Evolutionary conservation across 2,888 invertebrate species (phyloP).

Genomic region (Macaria liturata): DNA sequence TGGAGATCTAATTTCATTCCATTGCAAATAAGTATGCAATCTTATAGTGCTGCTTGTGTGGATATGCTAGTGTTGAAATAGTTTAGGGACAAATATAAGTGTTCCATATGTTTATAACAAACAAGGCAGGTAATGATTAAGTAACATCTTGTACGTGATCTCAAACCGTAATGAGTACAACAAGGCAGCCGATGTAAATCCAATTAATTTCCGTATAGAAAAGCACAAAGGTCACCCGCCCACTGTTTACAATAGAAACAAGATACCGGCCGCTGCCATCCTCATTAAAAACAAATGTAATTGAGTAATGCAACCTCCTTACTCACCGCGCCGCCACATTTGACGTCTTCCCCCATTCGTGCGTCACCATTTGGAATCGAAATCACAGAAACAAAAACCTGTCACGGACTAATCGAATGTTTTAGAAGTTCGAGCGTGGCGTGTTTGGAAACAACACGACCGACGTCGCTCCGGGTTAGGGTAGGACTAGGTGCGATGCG

Average conservation of each 20-base stretch:
- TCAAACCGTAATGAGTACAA: no score
- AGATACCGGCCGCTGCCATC: slow-evolving; percentile 6
- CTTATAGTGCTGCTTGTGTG: no score
- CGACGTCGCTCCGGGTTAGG: slow-evolving; percentile 47
- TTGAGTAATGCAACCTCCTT: background rate
- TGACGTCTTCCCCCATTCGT: slow-evolving; percentile 65
- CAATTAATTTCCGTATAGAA: background rate
- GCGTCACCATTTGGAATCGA: slow-evolving; percentile 35
- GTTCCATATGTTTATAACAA: no score
- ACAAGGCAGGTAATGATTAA: no score
- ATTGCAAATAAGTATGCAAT: no score
- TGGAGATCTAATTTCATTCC: no score
- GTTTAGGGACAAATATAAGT: no score
- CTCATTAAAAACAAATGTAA: background rate
- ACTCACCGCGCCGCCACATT: slow-evolving; percentile 67
- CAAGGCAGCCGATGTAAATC: background rate
- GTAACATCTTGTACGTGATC: no score
- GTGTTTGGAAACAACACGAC: slow-evolving; percentile 50
- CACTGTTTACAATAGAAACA: slow-evolving; percentile 12
- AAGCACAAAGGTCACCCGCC: slow-evolving; percentile 3
- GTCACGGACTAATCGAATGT: slow-evolving; percentile 10
- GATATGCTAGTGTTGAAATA: no score
- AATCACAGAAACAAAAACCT: background rate
- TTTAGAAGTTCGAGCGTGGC: slow-evolving; percentile 30
- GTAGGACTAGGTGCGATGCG: slow-evolving; percentile 72